Conservation (phyloP, 2,113 vertebrate genomes). For the Seriola rivoliana region DNA sequence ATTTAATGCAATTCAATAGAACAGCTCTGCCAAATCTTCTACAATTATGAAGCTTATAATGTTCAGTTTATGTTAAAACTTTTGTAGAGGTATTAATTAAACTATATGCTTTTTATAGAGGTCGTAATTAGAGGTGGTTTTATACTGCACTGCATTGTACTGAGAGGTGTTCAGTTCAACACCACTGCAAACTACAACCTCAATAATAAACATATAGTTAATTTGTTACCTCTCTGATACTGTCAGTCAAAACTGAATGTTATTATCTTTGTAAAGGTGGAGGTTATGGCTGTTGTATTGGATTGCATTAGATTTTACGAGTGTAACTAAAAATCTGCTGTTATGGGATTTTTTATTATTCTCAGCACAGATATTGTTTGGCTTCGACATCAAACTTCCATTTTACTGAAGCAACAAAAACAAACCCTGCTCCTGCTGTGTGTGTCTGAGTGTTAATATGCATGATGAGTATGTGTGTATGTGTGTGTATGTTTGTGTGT, state of each 20-base stretch:
- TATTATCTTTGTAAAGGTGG: not conserved
- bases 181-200: too few relatives aligned
- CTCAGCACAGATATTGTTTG: not conserved
- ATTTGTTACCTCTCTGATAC: too few relatives aligned
- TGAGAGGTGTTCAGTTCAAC: too few relatives aligned
- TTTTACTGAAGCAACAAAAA: constrained; percentile 22
- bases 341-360: not conserved
- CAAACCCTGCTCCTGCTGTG: constrained; percentile 3
- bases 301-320: not conserved
- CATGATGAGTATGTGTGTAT: not conserved
- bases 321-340: not conserved
- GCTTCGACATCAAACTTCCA: constrained; percentile 11
- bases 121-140: not conserved
- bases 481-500: not conserved
- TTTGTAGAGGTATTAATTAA: too few relatives aligned
- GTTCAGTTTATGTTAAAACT: too few relatives aligned
- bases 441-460: not conserved
- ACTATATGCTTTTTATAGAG: not conserved
- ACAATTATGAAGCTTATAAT: too few relatives aligned
- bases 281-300: not conserved
- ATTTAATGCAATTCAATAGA: too few relatives aligned
- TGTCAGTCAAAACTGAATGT: not conserved
- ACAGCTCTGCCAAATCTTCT: too few relatives aligned
- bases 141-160: too few relatives aligned
- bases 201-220: too few relatives aligned